Percentiles rank a stretch among this genome's conserved stretches.
These are phyloP conservation scores for Mylabris sibirica DNA, from an alignment of 2,888 invertebrate species.

Conservation along the genomic window DNA sequence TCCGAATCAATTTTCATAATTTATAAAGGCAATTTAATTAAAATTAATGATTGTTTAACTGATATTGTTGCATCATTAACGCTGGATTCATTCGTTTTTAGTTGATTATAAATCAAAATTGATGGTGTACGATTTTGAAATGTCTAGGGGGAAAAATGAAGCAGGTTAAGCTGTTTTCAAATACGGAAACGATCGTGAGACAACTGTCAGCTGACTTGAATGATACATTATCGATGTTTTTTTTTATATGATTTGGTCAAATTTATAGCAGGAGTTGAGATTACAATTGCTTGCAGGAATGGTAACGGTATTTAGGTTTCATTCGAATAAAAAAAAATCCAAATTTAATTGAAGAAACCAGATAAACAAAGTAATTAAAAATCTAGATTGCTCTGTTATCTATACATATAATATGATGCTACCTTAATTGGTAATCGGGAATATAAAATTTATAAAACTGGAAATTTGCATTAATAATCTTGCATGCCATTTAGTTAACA, in stretches of 20 bases:
- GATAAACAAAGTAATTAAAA: background rate
- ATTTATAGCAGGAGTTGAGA: background rate
- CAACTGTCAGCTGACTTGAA: background rate
- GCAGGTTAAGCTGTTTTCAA: background rate
- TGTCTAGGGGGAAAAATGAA: background rate
- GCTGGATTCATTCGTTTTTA: background rate
- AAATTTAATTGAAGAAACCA: background rate
- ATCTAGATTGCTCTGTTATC: background rate
- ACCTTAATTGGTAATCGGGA: background rate
- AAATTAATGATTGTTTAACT: background rate
- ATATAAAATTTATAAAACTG: background rate
- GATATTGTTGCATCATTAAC: background rate
- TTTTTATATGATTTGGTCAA: background rate
- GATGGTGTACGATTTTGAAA: background rate
- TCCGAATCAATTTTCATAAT: background rate
- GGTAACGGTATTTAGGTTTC: background rate
- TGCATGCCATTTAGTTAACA: background rate
- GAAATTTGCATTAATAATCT: slow-evolving; percentile 1
- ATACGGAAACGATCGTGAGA: slow-evolving; percentile 8
- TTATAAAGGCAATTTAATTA: background rate
- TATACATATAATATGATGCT: background rate
- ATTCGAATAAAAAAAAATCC: background rate
- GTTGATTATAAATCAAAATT: background rate
- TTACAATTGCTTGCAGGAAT: background rate
- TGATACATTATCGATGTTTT: background rate